A percentile compares a stretch with the other conserved stretches of the same genome.
phyloP scores from a whole-genome alignment of 2,113 vertebrate genomes.

The Alethe castanea region DNA sequence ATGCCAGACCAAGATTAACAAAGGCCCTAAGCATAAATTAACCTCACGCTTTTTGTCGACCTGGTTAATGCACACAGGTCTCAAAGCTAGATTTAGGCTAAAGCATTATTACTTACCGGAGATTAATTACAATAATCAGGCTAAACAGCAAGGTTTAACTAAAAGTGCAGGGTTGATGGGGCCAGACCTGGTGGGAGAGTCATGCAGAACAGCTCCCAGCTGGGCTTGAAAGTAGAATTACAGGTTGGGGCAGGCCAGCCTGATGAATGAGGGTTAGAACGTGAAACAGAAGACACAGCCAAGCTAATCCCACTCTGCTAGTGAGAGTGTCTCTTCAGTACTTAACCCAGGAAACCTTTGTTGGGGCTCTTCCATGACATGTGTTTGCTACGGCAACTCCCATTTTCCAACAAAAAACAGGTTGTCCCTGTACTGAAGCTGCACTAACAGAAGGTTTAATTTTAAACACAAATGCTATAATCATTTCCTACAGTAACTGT shows the following conservation, averaged over 20 bases:
- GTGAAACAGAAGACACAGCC: background rate
- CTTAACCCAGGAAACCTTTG: background rate
- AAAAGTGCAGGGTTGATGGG: background rate
- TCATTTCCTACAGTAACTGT: background rate
- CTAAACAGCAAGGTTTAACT: background rate
- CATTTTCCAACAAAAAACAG: background rate
- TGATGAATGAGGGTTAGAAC: background rate
- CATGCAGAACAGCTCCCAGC: background rate
- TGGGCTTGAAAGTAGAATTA: background rate
- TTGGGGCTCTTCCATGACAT: background rate
- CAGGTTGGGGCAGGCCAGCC: background rate
- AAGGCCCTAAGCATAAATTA: background rate
- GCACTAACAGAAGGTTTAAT: background rate
- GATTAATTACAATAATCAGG: background rate
- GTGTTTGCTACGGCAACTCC: background rate
- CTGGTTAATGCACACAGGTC: background rate
- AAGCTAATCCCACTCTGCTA: background rate
- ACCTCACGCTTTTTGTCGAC: background rate
- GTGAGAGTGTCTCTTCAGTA: background rate
- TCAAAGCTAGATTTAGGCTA: background rate
- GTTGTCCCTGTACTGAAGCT: background rate
- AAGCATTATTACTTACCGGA: background rate
- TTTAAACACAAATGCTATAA: background rate
- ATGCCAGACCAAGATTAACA: background rate
- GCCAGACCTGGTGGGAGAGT: background rate